phyloP scores from a whole-genome alignment of 2,888 invertebrate species.

The Dicyrtoma fusca region DNA sequence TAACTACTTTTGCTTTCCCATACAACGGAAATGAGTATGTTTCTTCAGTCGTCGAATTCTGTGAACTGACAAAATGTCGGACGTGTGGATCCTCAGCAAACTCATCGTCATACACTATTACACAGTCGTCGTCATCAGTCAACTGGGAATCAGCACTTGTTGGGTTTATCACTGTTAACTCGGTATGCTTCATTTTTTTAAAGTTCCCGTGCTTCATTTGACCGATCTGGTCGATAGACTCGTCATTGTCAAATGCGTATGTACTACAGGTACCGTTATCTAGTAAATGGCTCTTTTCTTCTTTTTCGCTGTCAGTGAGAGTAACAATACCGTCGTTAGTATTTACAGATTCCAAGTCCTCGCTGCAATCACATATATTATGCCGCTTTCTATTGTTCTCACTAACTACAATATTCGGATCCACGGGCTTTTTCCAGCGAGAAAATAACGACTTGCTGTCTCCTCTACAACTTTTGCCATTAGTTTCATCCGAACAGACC shows the following conservation, averaged over 20 bases:
- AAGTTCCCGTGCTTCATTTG: background rate
- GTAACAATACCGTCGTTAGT: background rate
- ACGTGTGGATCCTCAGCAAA: background rate
- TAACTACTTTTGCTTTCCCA: conserved; percentile 12
- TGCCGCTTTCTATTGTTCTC: too few species aligned
- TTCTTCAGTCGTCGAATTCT: background rate
- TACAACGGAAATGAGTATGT: conserved; percentile 12
- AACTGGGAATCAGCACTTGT: background rate
- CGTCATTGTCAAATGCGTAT: too few species aligned
- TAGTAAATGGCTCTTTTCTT: too few species aligned
- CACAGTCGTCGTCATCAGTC: conserved; percentile 4
- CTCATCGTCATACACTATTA: conserved; percentile 28
- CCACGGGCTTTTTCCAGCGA: too few species aligned
- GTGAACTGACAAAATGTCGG: background rate
- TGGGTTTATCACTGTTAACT: too few species aligned
- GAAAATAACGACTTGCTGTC: too few species aligned
- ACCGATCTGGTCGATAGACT: background rate
- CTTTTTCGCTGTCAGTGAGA: background rate
- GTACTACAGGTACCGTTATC: too few species aligned
- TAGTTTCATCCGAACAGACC: too few species aligned
- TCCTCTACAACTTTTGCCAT: too few species aligned
- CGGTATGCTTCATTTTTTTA: background rate
- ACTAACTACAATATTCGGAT: too few species aligned
- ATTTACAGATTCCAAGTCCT: background rate
- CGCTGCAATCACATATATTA: too few species aligned